These are phyloP conservation scores for Ariopsis seemanni DNA, from an alignment of 2,113 vertebrate genomes.

Conservation along the genomic window DNA sequence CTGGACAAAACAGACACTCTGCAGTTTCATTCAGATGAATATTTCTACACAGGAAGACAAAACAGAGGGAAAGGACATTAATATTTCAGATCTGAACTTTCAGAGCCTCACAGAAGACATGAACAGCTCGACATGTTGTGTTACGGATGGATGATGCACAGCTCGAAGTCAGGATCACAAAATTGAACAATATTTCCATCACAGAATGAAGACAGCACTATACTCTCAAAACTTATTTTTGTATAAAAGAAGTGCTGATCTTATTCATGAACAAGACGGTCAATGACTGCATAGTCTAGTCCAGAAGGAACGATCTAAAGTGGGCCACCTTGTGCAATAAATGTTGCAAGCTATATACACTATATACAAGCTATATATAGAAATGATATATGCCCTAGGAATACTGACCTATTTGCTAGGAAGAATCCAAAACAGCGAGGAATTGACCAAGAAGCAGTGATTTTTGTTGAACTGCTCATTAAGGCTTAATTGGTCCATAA, in stretches of 20 bases:
- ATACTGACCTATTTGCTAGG: no score
- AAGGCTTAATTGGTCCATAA: no score
- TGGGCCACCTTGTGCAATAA: no score
- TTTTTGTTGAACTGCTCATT: no score
- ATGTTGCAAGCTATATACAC: no score
- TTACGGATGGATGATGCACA: not conserved
- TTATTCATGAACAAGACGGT: not conserved
- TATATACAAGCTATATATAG: no score
- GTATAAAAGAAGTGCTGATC: not conserved
- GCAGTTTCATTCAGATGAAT: not conserved
- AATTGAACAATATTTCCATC: not conserved
- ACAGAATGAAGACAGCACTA: not conserved
- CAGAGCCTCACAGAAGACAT: not conserved
- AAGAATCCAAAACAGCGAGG: no score
- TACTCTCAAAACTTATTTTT: not conserved
- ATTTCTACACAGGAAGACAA: not conserved
- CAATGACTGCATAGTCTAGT: no score
- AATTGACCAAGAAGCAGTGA: no score
- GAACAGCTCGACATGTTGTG: not conserved
- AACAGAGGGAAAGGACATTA: not conserved
- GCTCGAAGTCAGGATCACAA: not conserved
- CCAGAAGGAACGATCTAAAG: no score
- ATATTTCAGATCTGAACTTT: conserved; percentile 2
- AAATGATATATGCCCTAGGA: no score
- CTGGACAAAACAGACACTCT: not conserved